Evolutionary conservation across 2,797 vertebrate species (phyloP), one percentile per base, ranked within the genome.

Genomic region (Notolepis coatsorum): DNA sequence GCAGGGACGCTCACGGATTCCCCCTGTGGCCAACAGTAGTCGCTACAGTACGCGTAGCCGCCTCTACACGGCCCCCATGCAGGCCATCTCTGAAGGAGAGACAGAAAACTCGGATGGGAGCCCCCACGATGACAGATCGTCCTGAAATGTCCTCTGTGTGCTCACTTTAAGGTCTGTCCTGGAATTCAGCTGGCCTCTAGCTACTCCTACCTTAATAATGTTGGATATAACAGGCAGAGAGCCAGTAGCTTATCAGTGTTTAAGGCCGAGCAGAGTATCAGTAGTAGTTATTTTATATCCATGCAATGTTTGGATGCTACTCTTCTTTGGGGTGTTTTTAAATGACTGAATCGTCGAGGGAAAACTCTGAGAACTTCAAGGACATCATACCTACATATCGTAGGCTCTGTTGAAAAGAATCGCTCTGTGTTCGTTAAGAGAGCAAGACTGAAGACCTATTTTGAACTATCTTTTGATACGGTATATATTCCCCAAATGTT

Each of bases 1-100:
- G 54, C 95, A 97, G 74, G 97, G 98, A 45, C 96, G 97, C 17
- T 98, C 97, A 0, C 91, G 98, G 60, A 95, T 95, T 0, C 98
- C 97, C 0, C 98, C 98, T 0, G 96, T 92, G 23, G 97, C 98
- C 76, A 98, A 96, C 90, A 99, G 98, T 91, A 99, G 97, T 79
- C 95, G 97, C 71, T 99, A 99, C 87, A 98, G 98, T 18, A 96
- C 96, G 62, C 96, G 98, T 55, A 98, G 97, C 80, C 88, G 98
- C 79, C 93, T 99, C 52, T 99, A 99, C 86, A 98, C 95, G 27
- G 94, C 96, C 0, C 98, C 98, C 7, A 99, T 99, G 98, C 98
- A 99, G 94, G 98, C 96, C 80, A 99, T 99, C 89, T 99, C 98
- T 0, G 98, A 99, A 85, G 97, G 97, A 0, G 98, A 99, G 85